Evolutionary conservation across 2,797 vertebrate species (phyloP), one percentile per base, ranked within the genome.

Genomic region (Gephyroberyx darwinii): DNA sequence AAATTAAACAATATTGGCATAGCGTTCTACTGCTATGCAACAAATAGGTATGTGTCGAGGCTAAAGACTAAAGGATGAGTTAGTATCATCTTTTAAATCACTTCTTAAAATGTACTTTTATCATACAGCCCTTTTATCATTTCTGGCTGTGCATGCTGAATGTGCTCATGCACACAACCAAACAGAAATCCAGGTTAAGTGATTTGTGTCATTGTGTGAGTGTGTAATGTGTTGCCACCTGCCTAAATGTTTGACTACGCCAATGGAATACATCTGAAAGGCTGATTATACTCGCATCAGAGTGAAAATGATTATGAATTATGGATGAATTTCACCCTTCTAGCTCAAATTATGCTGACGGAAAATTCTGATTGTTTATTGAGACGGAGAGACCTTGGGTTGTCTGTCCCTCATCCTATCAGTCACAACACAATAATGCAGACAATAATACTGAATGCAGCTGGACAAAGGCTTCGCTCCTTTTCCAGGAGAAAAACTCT

Each of bases 191-290:
- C 71, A 78, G 54, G 73, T 74, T 71, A 67, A 81, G 78, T 71
- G 75, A 78, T 80, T 83, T 80, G 80, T 86, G 74, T 88, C 85
- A 74, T 74, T 79, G 63, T 71, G 72, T 60, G 70, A 80, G 60
- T 67, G 54, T 78, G 70, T 58, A 52, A n/a, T 84, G 75, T 84
- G 78, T 73, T 74, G 58, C 79, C 71, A 77, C 69, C 76, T 80
- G 79, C 81, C 80, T 87, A 80, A 84, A 73, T 84, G 82, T 87
- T 86, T 85, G 84, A 88, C 87, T 85, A 81, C 78, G 74, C 72
- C 69, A 67, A 81, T 76, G 69, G 65, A 86, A 87, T 77, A 73
- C 76, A 84, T 87, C 85, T 81, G 84, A 78, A 87, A 78, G 85
- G 82, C 69, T 88, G 83, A 91, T 85, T 87, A 86, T 86, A 81